Evolutionary conservation across 2,888 invertebrate genomes (phyloP), one percentile per base, ranked within the genome.

Genomic region (Sphaerophoria rueppellii): DNA sequence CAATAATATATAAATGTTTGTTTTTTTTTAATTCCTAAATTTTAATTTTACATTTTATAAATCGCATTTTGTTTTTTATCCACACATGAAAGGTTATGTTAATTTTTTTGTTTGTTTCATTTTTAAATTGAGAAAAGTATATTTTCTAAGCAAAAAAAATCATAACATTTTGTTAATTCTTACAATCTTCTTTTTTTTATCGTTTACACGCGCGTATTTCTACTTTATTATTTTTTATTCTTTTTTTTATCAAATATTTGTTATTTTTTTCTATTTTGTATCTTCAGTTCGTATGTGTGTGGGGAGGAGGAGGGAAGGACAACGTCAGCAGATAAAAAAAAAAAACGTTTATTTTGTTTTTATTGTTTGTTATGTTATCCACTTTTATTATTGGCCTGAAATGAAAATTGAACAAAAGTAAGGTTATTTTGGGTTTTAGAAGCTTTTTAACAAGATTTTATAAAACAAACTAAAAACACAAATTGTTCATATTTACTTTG

Each of bases 371-470:
- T 86, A 85, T 89, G 83, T 86, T 83, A 87, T 88, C 86, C 76
- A 75, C 78, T 79, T 77, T 87, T 89, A 91, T 91, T 91, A 90
- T 91, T 91, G 89, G 88, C 91, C 91, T 91, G 83, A 12, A 89
- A 76, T 43, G 65, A 81, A 46, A 85, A 34, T 61, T 12, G 35
- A 16, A 12, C 50, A 14, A 24, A 63, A 4, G 52, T 35, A 24
- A 11, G 34, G n/a, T 57, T 7, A 48, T 11, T 50, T 40, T 7
- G 9, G 2, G 24, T 24, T n/a, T 34, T 60, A 40, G 4, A 61
- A 24, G 16, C n/a, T n/a, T n/a, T n/a, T n/a, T 11, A 37, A 32
- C 32, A 16, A 6, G 11, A 9, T 37, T 14, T 67, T 35, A 32
- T 24, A 35, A 57, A 57, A 67, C 35, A 63, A 6, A 9, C 3